Base-by-base conservation (phyloP, 2,113 vertebrate species). In the Heloderma charlesbogerti region DNA sequence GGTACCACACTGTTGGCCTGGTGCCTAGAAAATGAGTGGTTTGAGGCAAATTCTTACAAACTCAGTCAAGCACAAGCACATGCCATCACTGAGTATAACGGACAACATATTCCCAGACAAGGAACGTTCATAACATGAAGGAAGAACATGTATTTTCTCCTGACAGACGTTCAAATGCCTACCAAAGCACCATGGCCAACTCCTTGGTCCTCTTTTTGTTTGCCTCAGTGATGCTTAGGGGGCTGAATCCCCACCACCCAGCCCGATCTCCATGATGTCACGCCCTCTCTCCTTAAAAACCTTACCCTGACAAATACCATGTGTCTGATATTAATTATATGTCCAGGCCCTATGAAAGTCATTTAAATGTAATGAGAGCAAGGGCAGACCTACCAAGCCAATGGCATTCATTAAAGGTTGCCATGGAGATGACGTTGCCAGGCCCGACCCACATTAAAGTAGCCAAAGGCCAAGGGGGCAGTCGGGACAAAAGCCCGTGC, bases 331-430 rank as follows among this genome's bases (percentile, higher is more conserved):
- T 97, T 96, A 97, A 96, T 97, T 96, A 96, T 95, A 95, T 91
- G 94, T 95, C 96, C 94, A 0, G 95, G 92, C 95, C 94, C 96
- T 94, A 94, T 91, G 93, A 93, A 96, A 96, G 96, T 95, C 96
- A 96, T 97, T 96, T 94, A 97, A 97, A 97, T 96, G 95, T 97
- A 97, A 97, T 97, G 96, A 96, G 96, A 95, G 95, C 94, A 94
- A 94, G 95, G 95, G 95, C 90, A 92, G 93, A 95, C 95, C 95
- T 94, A 96, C 95, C 94, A 92, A 96, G 95, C 96, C 96, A 95
- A 96, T 96, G 95, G 96, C 95, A 96, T 96, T 96, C 96, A 97
- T 96, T 96, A 96, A 86, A 88, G 93, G 96, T 97, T 96, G 92
- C 95, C 96, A 97, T 96, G 97, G 97, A 95, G 95, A 97, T 93